phyloP scores from a whole-genome alignment of 2,888 invertebrate species.

The Tethea ocularis region DNA sequence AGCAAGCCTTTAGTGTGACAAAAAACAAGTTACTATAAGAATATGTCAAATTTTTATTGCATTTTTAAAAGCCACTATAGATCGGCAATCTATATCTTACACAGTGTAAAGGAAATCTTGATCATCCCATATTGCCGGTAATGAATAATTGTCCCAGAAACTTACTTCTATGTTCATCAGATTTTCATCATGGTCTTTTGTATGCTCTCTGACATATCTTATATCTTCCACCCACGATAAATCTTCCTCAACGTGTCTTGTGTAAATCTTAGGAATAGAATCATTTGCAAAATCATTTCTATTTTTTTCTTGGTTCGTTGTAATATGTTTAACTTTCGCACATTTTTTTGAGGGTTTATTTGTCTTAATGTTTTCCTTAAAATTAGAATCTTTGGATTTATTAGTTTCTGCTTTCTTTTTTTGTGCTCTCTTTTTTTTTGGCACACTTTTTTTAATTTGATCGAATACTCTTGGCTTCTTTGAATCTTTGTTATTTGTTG shows the following conservation, averaged over 20 bases:
- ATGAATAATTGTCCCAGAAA: conserved; percentile 59
- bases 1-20: background rate
- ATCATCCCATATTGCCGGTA: conserved; percentile 52
- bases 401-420: background rate
- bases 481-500: background rate
- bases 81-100: too few relatives aligned
- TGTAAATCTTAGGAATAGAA: conserved; percentile 18
- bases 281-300: background rate
- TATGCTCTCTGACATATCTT: conserved; percentile 57
- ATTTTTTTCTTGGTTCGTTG: background rate
- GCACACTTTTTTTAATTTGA: background rate
- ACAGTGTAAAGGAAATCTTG: conserved; percentile 39
- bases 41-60: too few relatives aligned
- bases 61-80: too few relatives aligned
- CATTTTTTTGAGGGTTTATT: background rate
- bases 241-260: conserved; percentile 33
- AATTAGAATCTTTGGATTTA: background rate
- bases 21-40: background rate
- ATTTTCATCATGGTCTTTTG: conserved; percentile 39
- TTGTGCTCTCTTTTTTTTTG: background rate
- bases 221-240: conserved; percentile 68
- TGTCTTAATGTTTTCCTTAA: background rate
- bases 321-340: background rate
- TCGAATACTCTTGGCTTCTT: background rate
- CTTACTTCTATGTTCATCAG: conserved; percentile 33